phyloP scores from a whole-genome alignment of 2,888 invertebrate genomes.

The Germaria angustata region DNA sequence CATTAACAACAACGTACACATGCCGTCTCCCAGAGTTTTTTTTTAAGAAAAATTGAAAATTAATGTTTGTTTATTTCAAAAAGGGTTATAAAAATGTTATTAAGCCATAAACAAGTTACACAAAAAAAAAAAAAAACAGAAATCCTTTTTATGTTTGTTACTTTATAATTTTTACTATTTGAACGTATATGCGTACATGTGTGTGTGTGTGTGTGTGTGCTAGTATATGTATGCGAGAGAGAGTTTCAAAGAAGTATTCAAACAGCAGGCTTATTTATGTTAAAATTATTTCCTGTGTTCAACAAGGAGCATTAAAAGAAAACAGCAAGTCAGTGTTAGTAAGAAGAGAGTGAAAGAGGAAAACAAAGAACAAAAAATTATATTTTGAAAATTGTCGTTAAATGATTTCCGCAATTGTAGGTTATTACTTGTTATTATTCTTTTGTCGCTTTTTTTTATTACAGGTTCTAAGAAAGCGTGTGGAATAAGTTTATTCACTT shows the following conservation, averaged over 20 bases:
- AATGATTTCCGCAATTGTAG: conserved; percentile 63
- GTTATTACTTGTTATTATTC: conserved; percentile 44
- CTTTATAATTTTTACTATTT: conserved; percentile 43
- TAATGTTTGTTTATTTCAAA: conserved; percentile 31
- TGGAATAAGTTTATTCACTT: conserved; percentile 29
- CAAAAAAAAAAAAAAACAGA: conserved; percentile 5
- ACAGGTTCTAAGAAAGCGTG: neutral
- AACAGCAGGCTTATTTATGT: conserved; percentile 60
- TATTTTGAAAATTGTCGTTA: conserved; percentile 60
- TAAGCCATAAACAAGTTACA: conserved; percentile 53
- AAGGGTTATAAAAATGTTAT: conserved; percentile 62
- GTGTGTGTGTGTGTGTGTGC: neutral
- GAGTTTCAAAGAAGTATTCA: conserved; percentile 28
- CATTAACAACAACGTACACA: conserved; percentile 28
- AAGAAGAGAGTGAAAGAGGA: neutral
- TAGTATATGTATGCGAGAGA: neutral
- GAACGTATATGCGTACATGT: neutral
- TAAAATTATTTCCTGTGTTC: conserved; percentile 42
- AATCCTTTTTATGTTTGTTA: conserved; percentile 36
- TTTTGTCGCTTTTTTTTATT: conserved; percentile 11
- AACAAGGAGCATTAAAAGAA: conserved; percentile 12
- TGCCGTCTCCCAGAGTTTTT: neutral
- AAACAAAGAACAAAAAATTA: conserved; percentile 10
- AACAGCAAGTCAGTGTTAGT: neutral
- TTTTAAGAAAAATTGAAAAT: neutral